phyloP scores from a whole-genome alignment of 2,113 vertebrate genomes.

The Callipepla californica region DNA sequence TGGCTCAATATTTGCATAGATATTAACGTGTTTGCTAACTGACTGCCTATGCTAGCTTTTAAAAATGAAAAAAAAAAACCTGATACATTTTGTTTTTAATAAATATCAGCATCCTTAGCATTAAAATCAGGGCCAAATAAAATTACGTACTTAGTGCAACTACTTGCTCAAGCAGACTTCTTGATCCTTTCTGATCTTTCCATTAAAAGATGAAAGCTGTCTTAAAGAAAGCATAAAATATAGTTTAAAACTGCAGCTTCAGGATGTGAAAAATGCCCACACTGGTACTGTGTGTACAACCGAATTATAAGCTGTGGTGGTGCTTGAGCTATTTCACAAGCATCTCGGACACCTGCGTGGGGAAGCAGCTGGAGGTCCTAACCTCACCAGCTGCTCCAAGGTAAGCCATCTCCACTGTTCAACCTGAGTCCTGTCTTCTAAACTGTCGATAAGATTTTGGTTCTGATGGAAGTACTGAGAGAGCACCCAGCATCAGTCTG shows the following conservation, averaged over 20 bases:
- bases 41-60: background rate
- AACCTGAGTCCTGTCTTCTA: background rate
- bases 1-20: background rate
- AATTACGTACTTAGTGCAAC: background rate
- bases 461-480: background rate
- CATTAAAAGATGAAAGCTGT: background rate
- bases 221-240: background rate
- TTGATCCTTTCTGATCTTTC: background rate
- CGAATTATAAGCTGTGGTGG: rapidly evolving
- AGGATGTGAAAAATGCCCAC: background rate
- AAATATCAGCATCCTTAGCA: background rate
- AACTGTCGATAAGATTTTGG: background rate
- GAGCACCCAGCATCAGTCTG: background rate
- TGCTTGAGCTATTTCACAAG: background rate
- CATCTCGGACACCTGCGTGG: background rate
- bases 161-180: background rate
- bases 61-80: background rate
- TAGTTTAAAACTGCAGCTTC: background rate
- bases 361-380: background rate
- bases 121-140: background rate
- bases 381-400: background rate
- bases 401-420: rapidly evolving
- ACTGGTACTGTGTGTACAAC: background rate
- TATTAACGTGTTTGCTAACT: background rate
- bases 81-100: background rate